Evolutionary conservation across 2,888 invertebrate genomes (phyloP).

Genomic region (Baccha elongata): DNA sequence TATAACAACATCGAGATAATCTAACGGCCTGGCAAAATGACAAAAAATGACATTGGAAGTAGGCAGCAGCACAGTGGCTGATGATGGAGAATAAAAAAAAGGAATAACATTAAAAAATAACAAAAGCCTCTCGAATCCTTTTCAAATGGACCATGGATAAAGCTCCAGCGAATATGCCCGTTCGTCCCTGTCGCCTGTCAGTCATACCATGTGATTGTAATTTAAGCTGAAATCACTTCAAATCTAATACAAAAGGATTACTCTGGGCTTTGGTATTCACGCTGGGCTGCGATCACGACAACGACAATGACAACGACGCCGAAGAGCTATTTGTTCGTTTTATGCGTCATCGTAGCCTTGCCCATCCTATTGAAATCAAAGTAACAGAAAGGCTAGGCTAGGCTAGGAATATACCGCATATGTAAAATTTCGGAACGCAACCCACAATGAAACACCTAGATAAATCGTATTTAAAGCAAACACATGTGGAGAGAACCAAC

Average conservation of each 20-base stretch:
- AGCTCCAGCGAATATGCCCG: slow-evolving; percentile 17
- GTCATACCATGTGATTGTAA: slow-evolving; percentile 61
- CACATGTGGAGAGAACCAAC: slow-evolving; percentile 41
- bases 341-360: slow-evolving; percentile 4
- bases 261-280: slow-evolving; percentile 51
- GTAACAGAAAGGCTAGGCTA: slow-evolving; percentile 40
- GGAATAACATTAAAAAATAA: slow-evolving; percentile 36
- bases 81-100: slow-evolving; percentile 16
- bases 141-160: slow-evolving; percentile 55
- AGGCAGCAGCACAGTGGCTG: slow-evolving; percentile 16
- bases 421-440: slow-evolving; percentile 35
- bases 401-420: not conserved
- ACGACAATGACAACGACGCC: slow-evolving; percentile 4
- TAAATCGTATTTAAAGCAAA: slow-evolving; percentile 45
- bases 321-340: slow-evolving; percentile 36
- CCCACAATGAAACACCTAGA: slow-evolving; percentile 29
- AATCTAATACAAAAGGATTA: slow-evolving; percentile 69
- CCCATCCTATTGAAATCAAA: slow-evolving; percentile 35
- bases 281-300: not conserved
- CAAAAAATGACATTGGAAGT: slow-evolving; percentile 60
- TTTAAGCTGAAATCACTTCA: slow-evolving; percentile 71
- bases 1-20: slow-evolving; percentile 72
- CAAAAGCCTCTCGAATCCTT: slow-evolving; percentile 53
- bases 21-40: slow-evolving; percentile 72
- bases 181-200: slow-evolving; percentile 30